A percentile compares a stretch with the other conserved stretches of the same genome.
phyloP scores from a whole-genome alignment of 2,113 vertebrate species.

The Pandion haliaetus region DNA sequence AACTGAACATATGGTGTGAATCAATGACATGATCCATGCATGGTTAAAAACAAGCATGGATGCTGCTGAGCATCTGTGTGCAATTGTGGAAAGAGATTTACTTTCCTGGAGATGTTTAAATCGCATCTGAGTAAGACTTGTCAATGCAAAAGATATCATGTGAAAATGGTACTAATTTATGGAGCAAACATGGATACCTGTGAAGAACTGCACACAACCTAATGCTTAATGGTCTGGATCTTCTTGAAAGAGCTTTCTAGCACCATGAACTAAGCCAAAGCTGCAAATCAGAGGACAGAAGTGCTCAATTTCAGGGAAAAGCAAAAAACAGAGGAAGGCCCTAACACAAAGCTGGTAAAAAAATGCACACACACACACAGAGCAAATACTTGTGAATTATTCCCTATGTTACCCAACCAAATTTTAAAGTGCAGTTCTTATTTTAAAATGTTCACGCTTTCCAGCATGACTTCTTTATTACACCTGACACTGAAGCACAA shows the following conservation, averaged over 20 bases:
- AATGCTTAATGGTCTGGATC: neutral
- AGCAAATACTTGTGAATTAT: neutral
- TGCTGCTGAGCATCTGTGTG: neutral
- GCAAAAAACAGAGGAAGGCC: neutral
- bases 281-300: neutral
- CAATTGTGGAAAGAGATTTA: neutral
- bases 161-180: neutral
- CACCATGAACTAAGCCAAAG: neutral
- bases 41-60: neutral
- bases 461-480: neutral
- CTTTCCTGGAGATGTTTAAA: neutral
- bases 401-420: neutral
- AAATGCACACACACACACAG: neutral
- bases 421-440: neutral
- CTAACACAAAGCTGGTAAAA: neutral
- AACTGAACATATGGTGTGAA: neutral
- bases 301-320: neutral
- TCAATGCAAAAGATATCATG: neutral
- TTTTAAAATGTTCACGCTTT: neutral
- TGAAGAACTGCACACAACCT: neutral
- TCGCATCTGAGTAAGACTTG: neutral
- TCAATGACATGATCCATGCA: neutral
- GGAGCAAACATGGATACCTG: neutral
- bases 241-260: neutral
- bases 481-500: neutral